phyloP scores from a whole-genome alignment of 2,113 vertebrate species.

The Heptranchias perlo region DNA sequence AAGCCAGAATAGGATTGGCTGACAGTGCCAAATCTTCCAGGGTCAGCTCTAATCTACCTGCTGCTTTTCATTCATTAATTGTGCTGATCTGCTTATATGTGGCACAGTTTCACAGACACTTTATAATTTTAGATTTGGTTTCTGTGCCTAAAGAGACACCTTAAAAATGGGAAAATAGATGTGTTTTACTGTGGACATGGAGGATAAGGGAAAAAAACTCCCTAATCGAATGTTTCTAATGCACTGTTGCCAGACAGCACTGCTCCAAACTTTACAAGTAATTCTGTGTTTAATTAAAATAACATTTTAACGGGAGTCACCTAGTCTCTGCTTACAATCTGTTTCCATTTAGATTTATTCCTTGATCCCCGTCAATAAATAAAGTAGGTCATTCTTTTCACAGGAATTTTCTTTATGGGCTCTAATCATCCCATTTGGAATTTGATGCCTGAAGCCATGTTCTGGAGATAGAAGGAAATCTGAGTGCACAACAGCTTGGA shows the following conservation, averaged over 20 bases:
- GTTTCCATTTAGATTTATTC: constrained; percentile 1
- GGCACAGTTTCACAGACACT: neutral
- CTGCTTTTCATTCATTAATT: neutral
- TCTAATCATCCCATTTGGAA: neutral
- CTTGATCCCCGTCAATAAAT: neutral
- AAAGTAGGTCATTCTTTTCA: neutral
- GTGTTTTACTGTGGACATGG: neutral
- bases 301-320: neutral
- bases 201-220: neutral
- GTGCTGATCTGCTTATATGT: neutral
- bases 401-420: constrained; percentile 9
- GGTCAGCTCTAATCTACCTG: neutral
- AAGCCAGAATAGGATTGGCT: neutral
- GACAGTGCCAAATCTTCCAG: neutral
- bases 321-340: constrained; percentile 13
- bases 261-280: neutral
- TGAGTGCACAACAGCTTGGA: neutral
- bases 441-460: neutral
- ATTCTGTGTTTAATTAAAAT: neutral
- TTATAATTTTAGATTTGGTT: neutral
- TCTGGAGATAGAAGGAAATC: neutral
- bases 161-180: neutral
- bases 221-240: neutral
- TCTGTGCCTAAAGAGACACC: neutral
- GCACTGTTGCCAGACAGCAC: neutral